phyloP scores from a whole-genome alignment of 2,888 invertebrate species.

The Drosophila nigritarsus region DNA sequence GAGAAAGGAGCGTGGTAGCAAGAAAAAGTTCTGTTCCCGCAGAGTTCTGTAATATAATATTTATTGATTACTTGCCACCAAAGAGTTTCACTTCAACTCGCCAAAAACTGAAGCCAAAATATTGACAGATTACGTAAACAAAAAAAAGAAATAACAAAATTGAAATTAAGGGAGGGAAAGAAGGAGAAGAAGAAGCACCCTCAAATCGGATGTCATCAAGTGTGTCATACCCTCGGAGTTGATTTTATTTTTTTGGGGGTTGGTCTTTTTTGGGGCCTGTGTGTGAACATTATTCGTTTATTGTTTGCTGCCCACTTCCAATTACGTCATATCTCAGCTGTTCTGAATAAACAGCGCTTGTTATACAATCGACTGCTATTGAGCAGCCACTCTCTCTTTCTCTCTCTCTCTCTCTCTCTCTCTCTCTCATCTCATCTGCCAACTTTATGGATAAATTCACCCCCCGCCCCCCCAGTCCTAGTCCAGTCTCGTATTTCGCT shows the following conservation, averaged over 20 bases:
- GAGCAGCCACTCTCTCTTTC: constrained; percentile 5
- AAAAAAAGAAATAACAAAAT: constrained; percentile 11
- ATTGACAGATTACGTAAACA: constrained; percentile 54
- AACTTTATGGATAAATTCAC: background rate
- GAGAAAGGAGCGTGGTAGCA: background rate
- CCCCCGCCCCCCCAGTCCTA: background rate
- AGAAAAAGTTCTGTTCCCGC: constrained; percentile 21
- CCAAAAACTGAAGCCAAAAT: constrained; percentile 34
- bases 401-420: background rate
- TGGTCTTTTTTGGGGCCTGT: constrained; percentile 4
- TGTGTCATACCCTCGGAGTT: background rate
- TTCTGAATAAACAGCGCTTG: constrained; percentile 58
- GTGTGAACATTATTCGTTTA: constrained; percentile 31
- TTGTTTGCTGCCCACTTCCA: constrained; percentile 71
- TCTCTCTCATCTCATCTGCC: background rate
- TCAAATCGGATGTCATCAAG: constrained; percentile 20
- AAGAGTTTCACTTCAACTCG: constrained; percentile 49
- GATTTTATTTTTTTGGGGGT: constrained; percentile 1
- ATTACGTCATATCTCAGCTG: constrained; percentile 85
- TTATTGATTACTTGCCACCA: constrained; percentile 71
- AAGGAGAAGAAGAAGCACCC: background rate
- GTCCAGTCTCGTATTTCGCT: background rate
- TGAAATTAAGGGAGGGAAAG: background rate
- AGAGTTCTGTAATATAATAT: constrained; percentile 64
- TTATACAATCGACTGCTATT: constrained; percentile 68